phyloP scores from a whole-genome alignment of 2,113 vertebrate genomes.

The Aspiorhynchus laticeps region DNA sequence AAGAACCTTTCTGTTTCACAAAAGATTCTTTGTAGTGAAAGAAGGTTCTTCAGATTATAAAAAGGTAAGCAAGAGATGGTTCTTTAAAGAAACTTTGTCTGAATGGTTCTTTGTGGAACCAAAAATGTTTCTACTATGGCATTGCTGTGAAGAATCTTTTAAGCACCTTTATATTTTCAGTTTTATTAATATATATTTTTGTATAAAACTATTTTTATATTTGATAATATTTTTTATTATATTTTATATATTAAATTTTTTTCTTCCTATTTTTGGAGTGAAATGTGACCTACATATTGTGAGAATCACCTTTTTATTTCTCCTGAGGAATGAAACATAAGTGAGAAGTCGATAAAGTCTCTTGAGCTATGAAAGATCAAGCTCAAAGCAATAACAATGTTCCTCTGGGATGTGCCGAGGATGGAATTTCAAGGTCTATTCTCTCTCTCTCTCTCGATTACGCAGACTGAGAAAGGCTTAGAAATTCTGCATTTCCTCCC shows the following conservation, averaged over 20 bases:
- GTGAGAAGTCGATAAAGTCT: neutral
- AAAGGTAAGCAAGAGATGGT: too few relatives aligned
- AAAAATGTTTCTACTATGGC: too few relatives aligned
- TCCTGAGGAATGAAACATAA: neutral
- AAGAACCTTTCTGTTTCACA: too few relatives aligned
- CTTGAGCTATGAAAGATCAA: constrained; percentile 4
- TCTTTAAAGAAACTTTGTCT: too few relatives aligned
- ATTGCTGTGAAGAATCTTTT: too few relatives aligned
- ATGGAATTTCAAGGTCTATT: constrained; percentile 59
- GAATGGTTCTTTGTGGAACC: too few relatives aligned
- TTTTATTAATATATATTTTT: neutral
- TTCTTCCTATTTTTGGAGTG: neutral
- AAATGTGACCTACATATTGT: neutral
- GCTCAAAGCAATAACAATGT: neutral
- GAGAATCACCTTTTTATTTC: neutral
- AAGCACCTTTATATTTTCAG: neutral
- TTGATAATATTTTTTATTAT: neutral
- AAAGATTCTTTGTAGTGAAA: too few relatives aligned
- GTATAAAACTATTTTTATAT: too few relatives aligned
- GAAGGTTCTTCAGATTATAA: too few relatives aligned
- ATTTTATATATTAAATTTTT: neutral
- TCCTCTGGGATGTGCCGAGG: neutral
- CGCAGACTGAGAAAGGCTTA: constrained; percentile 56
- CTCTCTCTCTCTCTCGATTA: neutral
- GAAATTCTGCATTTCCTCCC: constrained; percentile 60